Base-by-base conservation (phyloP, 2,797 vertebrate species). In the Oceanodroma leucorhoa region DNA sequence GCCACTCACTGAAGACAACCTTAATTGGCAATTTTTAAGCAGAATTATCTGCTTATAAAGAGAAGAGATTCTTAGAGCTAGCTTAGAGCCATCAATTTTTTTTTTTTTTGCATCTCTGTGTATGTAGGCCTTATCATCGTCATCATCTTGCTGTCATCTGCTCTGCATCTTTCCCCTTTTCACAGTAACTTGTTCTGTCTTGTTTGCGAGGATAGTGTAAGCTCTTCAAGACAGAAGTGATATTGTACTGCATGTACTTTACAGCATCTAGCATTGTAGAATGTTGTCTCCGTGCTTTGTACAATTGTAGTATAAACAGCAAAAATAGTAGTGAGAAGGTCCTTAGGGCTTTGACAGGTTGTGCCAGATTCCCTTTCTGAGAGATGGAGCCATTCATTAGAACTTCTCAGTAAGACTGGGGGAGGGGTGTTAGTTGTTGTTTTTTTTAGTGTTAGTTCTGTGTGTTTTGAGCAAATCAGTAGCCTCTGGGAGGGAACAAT, bases 1-100 rank as follows among this genome's bases (percentile, higher is more conserved):
- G 62, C 77, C 55, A 87, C 60, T 90, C 27, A 38, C 36, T 79
- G 70, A 71, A 84, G 83, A 61, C 66, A 89, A 15, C 48, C 48
- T 93, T 94, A 95, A 92, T 55, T 95, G 93, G 70, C 88, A 89
- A 78, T 73, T 92, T 86, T 86, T 86, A 90, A 81, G 77, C 66
- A 84, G 92, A 94, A 88, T 95, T 94, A 93, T 90, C 78, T 66
- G 48, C 57, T 88, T 86, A 65, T 71, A 75, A 82, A 86, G 77
- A 67, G 24, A 57, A 82, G 70, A 90, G 66, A 80, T 93, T 89
- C 70, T 90, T 66, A 78, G 38, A 90, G 77, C 54, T 79, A 88
- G 46, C 62, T 95, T 79, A 83, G 43, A 96, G 53, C 54, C 73
- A 84, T 92, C 30, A 62, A 36, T 86, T 81, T 72, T 29, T 89